phyloP scores from a whole-genome alignment of 2,797 vertebrate species.

The Liasis olivaceus region DNA sequence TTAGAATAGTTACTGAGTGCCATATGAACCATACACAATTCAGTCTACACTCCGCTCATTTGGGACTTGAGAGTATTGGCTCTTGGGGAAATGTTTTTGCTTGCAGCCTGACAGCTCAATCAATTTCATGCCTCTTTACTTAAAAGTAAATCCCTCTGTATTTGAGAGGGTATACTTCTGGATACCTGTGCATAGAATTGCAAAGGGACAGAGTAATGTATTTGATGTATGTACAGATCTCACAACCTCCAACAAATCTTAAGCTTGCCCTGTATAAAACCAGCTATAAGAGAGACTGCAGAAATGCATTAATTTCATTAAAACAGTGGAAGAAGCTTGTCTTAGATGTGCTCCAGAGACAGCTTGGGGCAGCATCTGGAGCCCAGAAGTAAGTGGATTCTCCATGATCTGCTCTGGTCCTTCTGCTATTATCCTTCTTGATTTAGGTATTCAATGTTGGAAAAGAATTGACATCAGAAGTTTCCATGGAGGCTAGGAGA shows the following conservation, averaged over 20 bases:
- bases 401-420: neutral
- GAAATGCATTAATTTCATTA: neutral
- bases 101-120: neutral
- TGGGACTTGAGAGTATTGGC: neutral
- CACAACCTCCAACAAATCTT: neutral
- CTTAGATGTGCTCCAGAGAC: neutral
- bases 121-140: neutral
- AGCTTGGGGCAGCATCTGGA: neutral
- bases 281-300: neutral
- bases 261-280: neutral
- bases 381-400: neutral
- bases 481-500: neutral
- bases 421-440: neutral
- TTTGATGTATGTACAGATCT: neutral
- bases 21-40: neutral
- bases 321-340: neutral
- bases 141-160: neutral
- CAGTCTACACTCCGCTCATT: neutral
- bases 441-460: neutral
- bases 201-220: neutral
- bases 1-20: slow-evolving; percentile 4
- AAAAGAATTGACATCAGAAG: neutral
- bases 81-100: neutral
- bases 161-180: neutral
- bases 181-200: neutral